Base-by-base conservation (phyloP, 2,888 invertebrate species). In the Cheilosia pagana region DNA sequence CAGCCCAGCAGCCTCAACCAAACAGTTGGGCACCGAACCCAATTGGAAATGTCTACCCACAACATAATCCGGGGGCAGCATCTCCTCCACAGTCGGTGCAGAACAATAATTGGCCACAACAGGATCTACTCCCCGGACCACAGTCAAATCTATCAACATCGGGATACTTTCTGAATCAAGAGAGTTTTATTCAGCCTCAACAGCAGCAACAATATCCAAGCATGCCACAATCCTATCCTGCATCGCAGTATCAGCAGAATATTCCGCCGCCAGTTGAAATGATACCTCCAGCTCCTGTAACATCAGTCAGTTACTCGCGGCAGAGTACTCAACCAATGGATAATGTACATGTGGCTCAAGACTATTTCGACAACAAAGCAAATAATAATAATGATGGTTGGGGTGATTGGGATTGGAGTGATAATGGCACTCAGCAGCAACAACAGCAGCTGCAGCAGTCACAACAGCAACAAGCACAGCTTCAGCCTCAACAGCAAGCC, bases 371-470 rank as follows among this genome's bases (percentile, higher is more conserved):
- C 50, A 85, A 85, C 23, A 86, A 67, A 63, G 87, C 87, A 2
- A 89, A 86, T 43, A 90, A 87, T 53, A 35, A 81, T 16, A 89
- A 81, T 48, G 91, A 91, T 70, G 90, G 90, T 43, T 92, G 92
- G 92, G 89, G 89, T 43, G 91, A 91, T 87, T 91, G 92, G 91
- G 91, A 90, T 70, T 92, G 91, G 87, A 89, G 87, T 81, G 88
- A 88, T 55, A 90, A 88, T 60, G 77, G 60, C 43, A 25, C 14
- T 8, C 60, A 60, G 23, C 55, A 81, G 5, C 76, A 77, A 12
- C 60, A 60, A 21, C 81, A 59, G 39, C 59, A 76, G 16, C 65
- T 71, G 19, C 67, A 59, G 7, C 78, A 28, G 28, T 6, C 7
- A 28, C 28, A 28, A n/a, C n/a, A 25, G 25, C 25, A 25, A 25